These are phyloP conservation scores for Herpetotheres cachinnans DNA, from an alignment of 2,113 vertebrate species.

Conservation along the genomic window DNA sequence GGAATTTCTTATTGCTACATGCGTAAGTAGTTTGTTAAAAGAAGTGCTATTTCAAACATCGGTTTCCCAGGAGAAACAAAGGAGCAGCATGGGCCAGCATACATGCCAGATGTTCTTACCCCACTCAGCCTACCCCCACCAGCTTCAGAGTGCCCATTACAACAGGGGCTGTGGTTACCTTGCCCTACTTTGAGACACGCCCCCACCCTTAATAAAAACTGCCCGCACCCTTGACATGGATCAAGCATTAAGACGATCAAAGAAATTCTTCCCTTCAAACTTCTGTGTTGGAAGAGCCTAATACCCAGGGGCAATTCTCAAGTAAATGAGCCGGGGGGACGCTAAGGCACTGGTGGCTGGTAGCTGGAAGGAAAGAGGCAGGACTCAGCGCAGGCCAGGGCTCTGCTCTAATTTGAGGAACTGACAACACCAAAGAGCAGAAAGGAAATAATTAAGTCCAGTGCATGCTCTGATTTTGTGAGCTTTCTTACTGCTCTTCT, in stretches of 20 bases:
- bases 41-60: background rate
- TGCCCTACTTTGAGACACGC: background rate
- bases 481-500: background rate
- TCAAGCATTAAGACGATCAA: background rate
- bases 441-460: background rate
- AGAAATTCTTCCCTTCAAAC: background rate
- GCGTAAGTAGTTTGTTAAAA: fast-evolving
- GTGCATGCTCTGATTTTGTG: background rate
- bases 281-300: background rate
- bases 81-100: fast-evolving
- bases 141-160: too few species aligned
- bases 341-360: fast-evolving
- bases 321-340: fast-evolving
- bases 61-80: background rate
- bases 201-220: too few species aligned
- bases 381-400: fast-evolving
- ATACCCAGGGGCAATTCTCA: too few species aligned
- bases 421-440: background rate
- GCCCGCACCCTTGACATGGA: background rate
- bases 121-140: background rate
- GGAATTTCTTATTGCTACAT: background rate
- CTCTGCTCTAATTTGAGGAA: background rate
- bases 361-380: background rate
- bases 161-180: too few species aligned
- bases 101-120: too few species aligned